Evolutionary conservation across 2,888 invertebrate species (phyloP), one percentile per base, ranked within the genome.

Genomic region (Pristionchus maxplancki): DNA sequence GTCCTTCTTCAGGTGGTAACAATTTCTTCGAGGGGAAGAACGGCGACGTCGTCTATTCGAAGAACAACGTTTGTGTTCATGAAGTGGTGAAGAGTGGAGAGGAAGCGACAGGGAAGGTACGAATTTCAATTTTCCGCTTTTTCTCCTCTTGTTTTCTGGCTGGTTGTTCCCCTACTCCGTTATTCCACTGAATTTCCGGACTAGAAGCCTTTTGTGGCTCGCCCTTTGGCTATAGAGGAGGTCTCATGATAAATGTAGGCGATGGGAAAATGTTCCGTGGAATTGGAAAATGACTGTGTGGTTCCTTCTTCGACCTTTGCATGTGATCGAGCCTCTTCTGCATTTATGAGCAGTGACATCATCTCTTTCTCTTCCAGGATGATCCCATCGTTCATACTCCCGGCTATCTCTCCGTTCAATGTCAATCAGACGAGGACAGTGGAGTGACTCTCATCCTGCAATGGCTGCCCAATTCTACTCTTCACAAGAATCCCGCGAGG

Each of bases 21-120:
- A 93, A 93, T 53, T 92, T 92, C 88, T 94, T 94, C 88, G 89
- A 93, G 71, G 94, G 94, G 48, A 92, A 95, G 50, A 95, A 96
- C 92, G 96, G 96, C 20, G 96, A 96, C 92, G 95, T 96, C 28
- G 95, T 96, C 82, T 96, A 95, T 93, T 96, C 96, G 89, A 98
- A 98, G 96, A 98, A 98, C 95, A 98, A 98, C 95, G 98, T 98
- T 58, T 98, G 98, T 95, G 98, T 98, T 81, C 98, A 98, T 96
- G 98, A 98, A 81, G 88, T 88, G 17, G 58, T 31, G 20, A 81
- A 88, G 81, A 53, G 15, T 24, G 62, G 31, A 20, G 71, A 87
- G 3, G 48, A 67, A 15, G 53, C 64, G 0, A 48, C 62, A 13
- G 71, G 71, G n/a, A 87, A 87, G 71, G 86, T 50, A 34, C 48